phyloP scores from a whole-genome alignment of 2,888 invertebrate genomes.

The Hirudinaria manillensis region DNA sequence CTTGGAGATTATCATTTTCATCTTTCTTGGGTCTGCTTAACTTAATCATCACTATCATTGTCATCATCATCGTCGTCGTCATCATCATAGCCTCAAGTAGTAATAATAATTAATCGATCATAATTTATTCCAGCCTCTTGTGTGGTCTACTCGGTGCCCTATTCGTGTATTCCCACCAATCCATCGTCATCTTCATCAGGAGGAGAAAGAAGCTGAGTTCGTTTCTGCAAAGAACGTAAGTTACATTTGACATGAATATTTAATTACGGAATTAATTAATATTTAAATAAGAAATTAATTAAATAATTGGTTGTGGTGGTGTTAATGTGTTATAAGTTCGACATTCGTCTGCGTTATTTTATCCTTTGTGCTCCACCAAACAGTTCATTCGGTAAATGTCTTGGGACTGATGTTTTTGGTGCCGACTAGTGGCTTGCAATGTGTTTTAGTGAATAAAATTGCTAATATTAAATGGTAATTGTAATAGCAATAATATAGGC shows the following conservation, averaged over 20 bases:
- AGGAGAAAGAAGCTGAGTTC: slow-evolving; percentile 80
- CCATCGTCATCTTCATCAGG: slow-evolving; percentile 86
- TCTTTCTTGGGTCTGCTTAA: slow-evolving; percentile 72
- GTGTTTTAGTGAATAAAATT: no score
- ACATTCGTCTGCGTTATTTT: no score
- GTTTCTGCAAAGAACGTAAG: slow-evolving; percentile 87
- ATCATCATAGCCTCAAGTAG: not conserved
- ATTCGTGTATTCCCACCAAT: slow-evolving; percentile 85
- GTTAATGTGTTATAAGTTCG: no score
- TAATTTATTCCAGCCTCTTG: slow-evolving; percentile 62
- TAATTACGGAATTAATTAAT: no score
- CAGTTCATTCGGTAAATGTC: no score
- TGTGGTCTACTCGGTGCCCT: slow-evolving; percentile 80
- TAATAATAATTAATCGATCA: not conserved
- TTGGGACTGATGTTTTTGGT: no score
- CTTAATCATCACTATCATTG: not conserved
- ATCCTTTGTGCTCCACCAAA: no score
- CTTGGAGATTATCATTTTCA: slow-evolving; percentile 87
- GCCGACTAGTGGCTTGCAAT: no score
- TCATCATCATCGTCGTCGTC: not conserved
- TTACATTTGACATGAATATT: not conserved
- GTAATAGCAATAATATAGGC: no score
- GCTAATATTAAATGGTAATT: no score
- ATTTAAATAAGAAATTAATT: not conserved
- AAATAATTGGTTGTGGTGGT: not conserved